Evolutionary conservation across 2,797 vertebrate genomes (phyloP).

Genomic region (Acipenser oxyrinchus): DNA sequence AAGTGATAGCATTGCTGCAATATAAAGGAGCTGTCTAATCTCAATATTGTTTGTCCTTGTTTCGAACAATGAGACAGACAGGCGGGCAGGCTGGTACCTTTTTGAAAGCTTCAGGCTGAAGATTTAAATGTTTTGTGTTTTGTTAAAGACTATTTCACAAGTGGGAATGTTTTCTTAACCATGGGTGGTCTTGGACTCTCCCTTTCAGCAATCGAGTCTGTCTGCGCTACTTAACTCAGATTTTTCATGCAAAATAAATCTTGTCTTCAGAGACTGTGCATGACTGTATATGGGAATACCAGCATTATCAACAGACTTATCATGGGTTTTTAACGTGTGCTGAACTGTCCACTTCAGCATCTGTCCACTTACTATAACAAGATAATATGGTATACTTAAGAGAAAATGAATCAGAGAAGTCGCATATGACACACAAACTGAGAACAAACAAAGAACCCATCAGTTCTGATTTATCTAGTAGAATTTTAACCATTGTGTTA

Average conservation of each 20-base stretch:
- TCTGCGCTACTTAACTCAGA: background rate
- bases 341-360: too few species aligned
- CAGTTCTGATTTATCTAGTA: too few species aligned
- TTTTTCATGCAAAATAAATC: background rate
- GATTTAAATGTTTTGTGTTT: background rate
- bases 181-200: background rate
- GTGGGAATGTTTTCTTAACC: constrained; percentile 10
- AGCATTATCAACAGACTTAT: background rate
- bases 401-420: too few species aligned
- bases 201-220: background rate
- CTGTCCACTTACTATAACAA: too few species aligned
- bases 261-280: constrained; percentile 4
- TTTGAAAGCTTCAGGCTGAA: background rate
- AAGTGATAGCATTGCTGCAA: constrained; percentile 1
- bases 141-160: constrained; percentile 5
- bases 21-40: background rate
- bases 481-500: too few species aligned
- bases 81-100: constrained; percentile 12
- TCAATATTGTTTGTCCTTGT: background rate
- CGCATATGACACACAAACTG: too few species aligned
- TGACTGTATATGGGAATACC: background rate
- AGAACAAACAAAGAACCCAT: too few species aligned
- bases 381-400: too few species aligned
- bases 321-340: too few species aligned
- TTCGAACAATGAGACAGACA: constrained; percentile 1